Conservation (phyloP, 2,888 invertebrate species). For the Amblyjoppa fuscipennis region DNA sequence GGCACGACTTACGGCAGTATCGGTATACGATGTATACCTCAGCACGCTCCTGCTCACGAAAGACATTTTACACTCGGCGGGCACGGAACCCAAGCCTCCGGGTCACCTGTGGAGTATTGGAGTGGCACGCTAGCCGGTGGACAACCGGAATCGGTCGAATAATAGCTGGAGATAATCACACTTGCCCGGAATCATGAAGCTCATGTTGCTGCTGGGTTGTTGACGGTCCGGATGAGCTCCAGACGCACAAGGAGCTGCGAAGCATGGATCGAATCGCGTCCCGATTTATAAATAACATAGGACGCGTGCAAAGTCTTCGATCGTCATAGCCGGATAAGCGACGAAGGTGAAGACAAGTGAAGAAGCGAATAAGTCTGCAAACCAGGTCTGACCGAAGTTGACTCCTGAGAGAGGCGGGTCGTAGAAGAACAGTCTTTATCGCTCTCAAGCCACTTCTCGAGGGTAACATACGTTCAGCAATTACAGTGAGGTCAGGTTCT, state of each 20-base stretch:
- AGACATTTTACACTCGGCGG: background rate
- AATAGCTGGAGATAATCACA: background rate
- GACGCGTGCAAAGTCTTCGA: conserved; percentile 9
- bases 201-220: background rate
- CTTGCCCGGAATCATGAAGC: background rate
- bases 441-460: conserved; percentile 44
- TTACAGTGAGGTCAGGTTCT: conserved; percentile 76
- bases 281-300: conserved; percentile 39
- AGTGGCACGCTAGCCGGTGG: background rate
- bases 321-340: conserved; percentile 20
- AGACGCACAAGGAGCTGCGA: background rate
- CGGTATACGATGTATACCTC: too few relatives aligned
- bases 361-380: conserved; percentile 29
- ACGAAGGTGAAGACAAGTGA: conserved; percentile 15
- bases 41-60: background rate
- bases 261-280: background rate
- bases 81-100: background rate
- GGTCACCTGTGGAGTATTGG: background rate
- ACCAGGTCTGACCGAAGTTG: conserved; percentile 29
- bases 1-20: too few relatives aligned
- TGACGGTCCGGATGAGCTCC: conserved; percentile 19
- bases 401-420: conserved; percentile 35
- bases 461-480: conserved; percentile 66
- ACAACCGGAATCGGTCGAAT: background rate
- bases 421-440: conserved; percentile 56